Conservation (phyloP, 2,113 vertebrate species). For the Lagopus leucura region DNA sequence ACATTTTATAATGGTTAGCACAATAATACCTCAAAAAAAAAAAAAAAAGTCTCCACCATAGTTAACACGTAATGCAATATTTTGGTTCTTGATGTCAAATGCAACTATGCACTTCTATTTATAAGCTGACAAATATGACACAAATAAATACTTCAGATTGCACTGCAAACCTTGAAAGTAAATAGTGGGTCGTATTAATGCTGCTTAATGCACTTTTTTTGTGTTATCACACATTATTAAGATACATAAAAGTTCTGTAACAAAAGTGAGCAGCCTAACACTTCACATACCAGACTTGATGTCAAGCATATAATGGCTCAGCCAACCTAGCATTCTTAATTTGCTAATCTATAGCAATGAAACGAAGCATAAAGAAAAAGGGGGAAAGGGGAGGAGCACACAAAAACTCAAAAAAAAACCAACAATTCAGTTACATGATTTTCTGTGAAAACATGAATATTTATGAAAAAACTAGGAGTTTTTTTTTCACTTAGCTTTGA, state of each 20-base stretch:
- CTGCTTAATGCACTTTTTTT: constrained; percentile 38
- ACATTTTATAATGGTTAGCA: background rate
- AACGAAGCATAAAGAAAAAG: constrained; percentile 43
- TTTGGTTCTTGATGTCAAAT: background rate
- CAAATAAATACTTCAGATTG: constrained; percentile 18
- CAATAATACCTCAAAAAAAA: background rate
- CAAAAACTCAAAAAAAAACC: constrained; percentile 54
- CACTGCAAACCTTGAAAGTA: constrained; percentile 14
- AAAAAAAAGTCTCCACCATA: background rate
- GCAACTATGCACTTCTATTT: background rate
- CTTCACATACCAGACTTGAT: constrained; percentile 64
- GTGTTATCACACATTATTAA: constrained; percentile 61
- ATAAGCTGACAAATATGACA: background rate
- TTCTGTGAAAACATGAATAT: constrained; percentile 75
- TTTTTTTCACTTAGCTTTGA: constrained; percentile 69
- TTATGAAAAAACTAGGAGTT: constrained; percentile 61
- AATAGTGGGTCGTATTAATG: constrained; percentile 38
- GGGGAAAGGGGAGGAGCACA: constrained; percentile 37
- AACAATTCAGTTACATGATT: constrained; percentile 67
- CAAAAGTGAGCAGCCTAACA: constrained; percentile 62
- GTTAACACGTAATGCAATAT: background rate
- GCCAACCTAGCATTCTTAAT: constrained; percentile 44
- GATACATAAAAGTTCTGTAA: constrained; percentile 46
- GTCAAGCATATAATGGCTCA: constrained; percentile 60
- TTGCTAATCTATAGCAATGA: constrained; percentile 68